These are phyloP conservation scores for Sarotherodon lohbergeri DNA, from an alignment of 2,113 vertebrate species.

Conservation along the genomic window DNA sequence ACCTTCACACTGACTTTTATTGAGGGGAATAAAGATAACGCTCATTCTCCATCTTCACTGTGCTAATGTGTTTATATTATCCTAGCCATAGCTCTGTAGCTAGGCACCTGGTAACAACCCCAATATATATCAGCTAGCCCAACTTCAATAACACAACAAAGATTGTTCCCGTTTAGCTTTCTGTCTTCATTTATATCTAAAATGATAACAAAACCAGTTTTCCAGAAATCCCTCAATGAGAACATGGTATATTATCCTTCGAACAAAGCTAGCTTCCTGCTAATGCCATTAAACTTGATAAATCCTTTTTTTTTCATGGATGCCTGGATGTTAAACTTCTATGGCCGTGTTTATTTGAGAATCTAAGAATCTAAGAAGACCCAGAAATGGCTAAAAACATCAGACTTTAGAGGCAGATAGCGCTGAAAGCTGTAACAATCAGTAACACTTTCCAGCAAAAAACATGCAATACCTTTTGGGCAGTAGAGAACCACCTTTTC, in stretches of 20 bases:
- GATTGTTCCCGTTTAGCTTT: not conserved
- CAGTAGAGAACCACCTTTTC: not conserved
- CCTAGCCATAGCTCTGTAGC: not conserved
- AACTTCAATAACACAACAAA: not conserved
- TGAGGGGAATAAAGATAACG: fast-evolving
- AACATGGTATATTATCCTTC: not conserved
- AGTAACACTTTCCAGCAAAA: not conserved
- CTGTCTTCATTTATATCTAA: not conserved
- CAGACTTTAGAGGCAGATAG: not conserved
- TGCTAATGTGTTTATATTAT: not conserved
- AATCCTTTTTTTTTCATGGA: not conserved
- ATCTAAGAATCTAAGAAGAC: not conserved
- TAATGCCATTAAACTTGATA: not conserved
- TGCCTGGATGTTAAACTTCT: not conserved
- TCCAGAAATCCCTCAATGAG: not conserved
- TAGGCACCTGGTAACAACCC: not conserved
- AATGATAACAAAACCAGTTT: not conserved
- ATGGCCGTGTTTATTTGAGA: fast-evolving
- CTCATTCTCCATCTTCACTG: not conserved
- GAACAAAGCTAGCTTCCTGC: not conserved
- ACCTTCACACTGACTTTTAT: not conserved
- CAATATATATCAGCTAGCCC: not conserved
- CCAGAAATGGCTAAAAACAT: not conserved
- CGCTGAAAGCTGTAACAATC: not conserved
- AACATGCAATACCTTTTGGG: not conserved